phyloP scores from a whole-genome alignment of 2,797 vertebrate species.

The Hafferia zeledoni region DNA sequence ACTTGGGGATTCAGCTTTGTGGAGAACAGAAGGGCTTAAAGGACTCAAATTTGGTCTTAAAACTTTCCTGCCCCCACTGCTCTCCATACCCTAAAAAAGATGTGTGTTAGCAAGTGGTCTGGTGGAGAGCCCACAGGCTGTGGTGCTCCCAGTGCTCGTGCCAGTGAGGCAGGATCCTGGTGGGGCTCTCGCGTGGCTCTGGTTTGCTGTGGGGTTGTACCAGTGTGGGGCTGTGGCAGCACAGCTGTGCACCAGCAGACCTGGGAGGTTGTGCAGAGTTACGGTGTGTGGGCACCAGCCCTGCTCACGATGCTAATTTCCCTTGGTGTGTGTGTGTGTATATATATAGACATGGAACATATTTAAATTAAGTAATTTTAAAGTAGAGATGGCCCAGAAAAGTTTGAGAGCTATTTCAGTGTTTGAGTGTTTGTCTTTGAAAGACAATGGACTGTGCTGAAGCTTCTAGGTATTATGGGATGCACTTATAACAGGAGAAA shows the following conservation, averaged over 20 bases:
- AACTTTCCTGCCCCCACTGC: neutral
- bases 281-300: neutral
- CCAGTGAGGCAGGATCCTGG: neutral
- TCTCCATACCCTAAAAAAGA: neutral
- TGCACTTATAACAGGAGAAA: neutral
- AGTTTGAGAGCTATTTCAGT: constrained; percentile 33
- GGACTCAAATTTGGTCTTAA: neutral
- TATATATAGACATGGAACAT: constrained; percentile 6
- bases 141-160: neutral
- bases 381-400: constrained; percentile 52
- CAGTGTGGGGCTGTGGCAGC: neutral
- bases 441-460: constrained; percentile 13
- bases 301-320: neutral
- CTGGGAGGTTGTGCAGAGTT: neutral
- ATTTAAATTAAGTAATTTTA: constrained; percentile 29
- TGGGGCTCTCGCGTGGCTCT: fast-evolving
- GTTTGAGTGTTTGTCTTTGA: neutral
- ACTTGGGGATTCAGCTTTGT: neutral
- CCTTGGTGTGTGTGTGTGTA: neutral
- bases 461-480: neutral
- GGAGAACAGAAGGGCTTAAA: neutral
- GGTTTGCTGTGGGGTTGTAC: neutral
- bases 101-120: neutral
- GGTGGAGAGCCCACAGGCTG: neutral
- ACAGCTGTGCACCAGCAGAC: neutral